Evolutionary conservation across 2,113 vertebrate species (phyloP), one percentile per base, ranked within the genome.

Genomic region (Piaya cayana): DNA sequence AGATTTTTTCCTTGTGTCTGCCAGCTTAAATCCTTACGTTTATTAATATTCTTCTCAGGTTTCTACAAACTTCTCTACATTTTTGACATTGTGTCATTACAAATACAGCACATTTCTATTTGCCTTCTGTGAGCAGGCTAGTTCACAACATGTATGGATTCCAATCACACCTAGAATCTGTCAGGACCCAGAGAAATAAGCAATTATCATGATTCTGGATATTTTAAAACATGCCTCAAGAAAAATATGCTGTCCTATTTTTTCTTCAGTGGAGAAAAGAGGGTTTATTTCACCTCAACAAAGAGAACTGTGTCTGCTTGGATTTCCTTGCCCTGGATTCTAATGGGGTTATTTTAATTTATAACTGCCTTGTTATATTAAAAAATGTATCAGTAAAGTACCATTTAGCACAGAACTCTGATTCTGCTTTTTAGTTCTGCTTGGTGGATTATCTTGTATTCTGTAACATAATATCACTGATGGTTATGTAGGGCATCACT

Each of bases 391-490:
- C 91, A 88, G 42, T 82, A 88, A 93, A 92, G 91, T 53, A 86
- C 70, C 82, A 78, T 82, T 97, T 96, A 87, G 89, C 86, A 92
- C 10, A 47, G 71, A 89, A 64, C 77, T 71, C 84, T 60, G 68
- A 75, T 91, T 92, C 91, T 95, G 84, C 95, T 95, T 95, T 95
- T 95, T 95, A 95, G 69, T 92, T 93, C 83, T 55, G 59, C 56
- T 89, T 96, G 96, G 97, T 92, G 85, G 94, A 97, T 96, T 75
- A 95, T 75, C 79, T 45, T 84, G 85, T 94, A 93, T 94, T 84
- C 84, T 68, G 60, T 97, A 97, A 97, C 86, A 80, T 91, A 96
- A 96, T 96, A 97, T 67, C n/a, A 22, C 50, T 90, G 75, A 75
- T 55, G 80, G 86, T 87, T 95, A 91, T 78, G 93, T 70, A 92